Conservation (phyloP, 2,797 vertebrate genomes). For the Chelmon rostratus region DNA sequence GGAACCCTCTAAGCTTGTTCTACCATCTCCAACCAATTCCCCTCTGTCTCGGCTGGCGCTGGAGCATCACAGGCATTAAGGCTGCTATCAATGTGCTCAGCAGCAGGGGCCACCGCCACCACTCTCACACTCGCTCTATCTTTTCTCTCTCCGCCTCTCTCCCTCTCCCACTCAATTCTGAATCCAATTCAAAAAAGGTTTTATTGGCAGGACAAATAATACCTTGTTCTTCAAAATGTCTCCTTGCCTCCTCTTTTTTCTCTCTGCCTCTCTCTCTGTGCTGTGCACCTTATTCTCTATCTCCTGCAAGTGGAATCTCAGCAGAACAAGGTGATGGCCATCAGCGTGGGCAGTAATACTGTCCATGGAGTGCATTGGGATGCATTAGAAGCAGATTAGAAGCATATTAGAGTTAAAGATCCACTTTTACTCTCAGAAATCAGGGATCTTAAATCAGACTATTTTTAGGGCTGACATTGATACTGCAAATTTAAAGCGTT, state of each 20-base stretch:
- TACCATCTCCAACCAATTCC: constrained; percentile 77
- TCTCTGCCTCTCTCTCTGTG: constrained; percentile 3
- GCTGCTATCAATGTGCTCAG: constrained; percentile 80
- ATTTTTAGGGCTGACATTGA: neutral
- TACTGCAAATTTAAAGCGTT: neutral
- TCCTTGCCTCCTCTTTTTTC: constrained; percentile 48
- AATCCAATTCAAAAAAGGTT: constrained; percentile 70
- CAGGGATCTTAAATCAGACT: constrained; percentile 3
- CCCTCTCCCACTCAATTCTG: constrained; percentile 70
- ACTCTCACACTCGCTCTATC: constrained; percentile 57
- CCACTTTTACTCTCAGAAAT: constrained; percentile 31
- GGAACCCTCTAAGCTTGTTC: constrained; percentile 76
- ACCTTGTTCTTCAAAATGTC: constrained; percentile 68
- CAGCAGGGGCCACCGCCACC: constrained; percentile 74
- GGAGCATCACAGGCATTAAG: constrained; percentile 73
- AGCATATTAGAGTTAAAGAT: constrained; percentile 45
- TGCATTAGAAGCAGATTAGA: constrained; percentile 53
- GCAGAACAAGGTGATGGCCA: constrained; percentile 46
- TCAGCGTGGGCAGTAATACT: constrained; percentile 46
- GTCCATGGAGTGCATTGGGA: constrained; percentile 45
- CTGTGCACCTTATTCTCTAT: constrained; percentile 39
- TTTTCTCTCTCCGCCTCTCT: constrained; percentile 62
- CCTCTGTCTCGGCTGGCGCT: constrained; percentile 71
- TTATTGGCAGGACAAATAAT: constrained; percentile 74
- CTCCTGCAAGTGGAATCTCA: constrained; percentile 46